phyloP scores from a whole-genome alignment of 2,113 vertebrate genomes.

The Cygnus buccinator region DNA sequence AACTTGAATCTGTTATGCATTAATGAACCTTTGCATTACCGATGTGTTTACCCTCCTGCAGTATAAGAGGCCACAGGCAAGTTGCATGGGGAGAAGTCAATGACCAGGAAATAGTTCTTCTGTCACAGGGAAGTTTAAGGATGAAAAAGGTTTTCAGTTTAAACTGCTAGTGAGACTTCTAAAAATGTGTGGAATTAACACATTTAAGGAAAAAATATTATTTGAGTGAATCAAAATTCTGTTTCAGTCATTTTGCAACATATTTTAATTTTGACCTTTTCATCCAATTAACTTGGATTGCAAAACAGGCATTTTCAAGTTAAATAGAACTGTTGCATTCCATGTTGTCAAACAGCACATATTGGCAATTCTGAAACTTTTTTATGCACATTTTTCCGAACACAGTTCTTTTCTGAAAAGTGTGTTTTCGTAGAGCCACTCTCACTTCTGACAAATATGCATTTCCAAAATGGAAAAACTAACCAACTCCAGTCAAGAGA shows the following conservation, averaged over 20 bases:
- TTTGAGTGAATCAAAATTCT: neutral
- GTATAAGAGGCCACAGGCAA: neutral
- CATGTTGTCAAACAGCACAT: slow-evolving; percentile 34
- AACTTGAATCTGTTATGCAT: neutral
- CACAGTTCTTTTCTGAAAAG: neutral
- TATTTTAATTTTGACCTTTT: slow-evolving; percentile 48
- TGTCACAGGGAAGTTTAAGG: neutral
- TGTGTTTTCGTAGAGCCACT: accelerated
- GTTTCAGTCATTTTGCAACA: neutral
- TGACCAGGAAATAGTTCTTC: neutral
- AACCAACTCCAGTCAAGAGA: neutral
- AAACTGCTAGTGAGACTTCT: neutral
- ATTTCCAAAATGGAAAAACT: neutral
- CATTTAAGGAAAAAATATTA: slow-evolving; percentile 10
- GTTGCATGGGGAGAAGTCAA: neutral
- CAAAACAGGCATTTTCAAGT: neutral
- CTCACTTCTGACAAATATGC: neutral
- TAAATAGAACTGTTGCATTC: neutral
- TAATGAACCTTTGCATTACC: neutral
- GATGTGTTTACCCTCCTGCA: neutral
- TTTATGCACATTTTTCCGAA: neutral
- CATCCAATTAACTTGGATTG: slow-evolving; percentile 14
- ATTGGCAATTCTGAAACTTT: neutral
- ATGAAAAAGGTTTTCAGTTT: neutral
- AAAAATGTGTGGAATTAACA: neutral